These are phyloP conservation scores for Scotopteryx bipunctaria DNA, from an alignment of 2,888 invertebrate genomes.

Conservation along the genomic window DNA sequence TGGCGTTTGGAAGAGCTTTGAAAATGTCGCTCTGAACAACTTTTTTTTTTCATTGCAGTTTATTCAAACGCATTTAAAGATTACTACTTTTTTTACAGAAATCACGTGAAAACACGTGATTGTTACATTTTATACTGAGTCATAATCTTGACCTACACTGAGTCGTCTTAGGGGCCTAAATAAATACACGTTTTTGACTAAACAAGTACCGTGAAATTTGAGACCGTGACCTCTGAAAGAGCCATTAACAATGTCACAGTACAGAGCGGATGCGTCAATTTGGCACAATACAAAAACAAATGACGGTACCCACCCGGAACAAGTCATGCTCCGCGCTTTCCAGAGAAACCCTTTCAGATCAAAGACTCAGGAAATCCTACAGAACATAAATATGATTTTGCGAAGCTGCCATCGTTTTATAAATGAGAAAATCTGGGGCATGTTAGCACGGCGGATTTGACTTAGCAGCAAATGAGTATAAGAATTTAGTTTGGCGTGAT, in stretches of 20 bases:
- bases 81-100: too few species aligned
- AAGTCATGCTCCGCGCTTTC: constrained; percentile 35
- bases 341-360: constrained; percentile 30
- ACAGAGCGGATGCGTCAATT: constrained; percentile 50
- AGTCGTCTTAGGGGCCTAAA: too few species aligned
- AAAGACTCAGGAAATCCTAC: constrained; percentile 6
- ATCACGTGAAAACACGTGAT: too few species aligned
- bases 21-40: constrained; percentile 15
- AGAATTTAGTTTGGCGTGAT: background rate
- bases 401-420: too few species aligned
- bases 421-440: too few species aligned
- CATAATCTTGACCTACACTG: too few species aligned
- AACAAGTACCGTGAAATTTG: constrained; percentile 9
- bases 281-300: constrained; percentile 46
- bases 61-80: too few species aligned
- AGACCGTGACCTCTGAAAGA: constrained; percentile 19
- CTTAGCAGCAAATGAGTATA: too few species aligned
- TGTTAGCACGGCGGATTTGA: too few species aligned
- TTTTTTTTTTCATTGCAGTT: too few species aligned
- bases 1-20: constrained; percentile 18
- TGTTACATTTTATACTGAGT: too few species aligned
- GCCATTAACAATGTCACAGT: constrained; percentile 31
- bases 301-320: constrained; percentile 38
- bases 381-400: background rate
- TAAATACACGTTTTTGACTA: background rate